Evolutionary conservation across 2,888 invertebrate species (phyloP).

Genomic region (Idaea aversata): DNA sequence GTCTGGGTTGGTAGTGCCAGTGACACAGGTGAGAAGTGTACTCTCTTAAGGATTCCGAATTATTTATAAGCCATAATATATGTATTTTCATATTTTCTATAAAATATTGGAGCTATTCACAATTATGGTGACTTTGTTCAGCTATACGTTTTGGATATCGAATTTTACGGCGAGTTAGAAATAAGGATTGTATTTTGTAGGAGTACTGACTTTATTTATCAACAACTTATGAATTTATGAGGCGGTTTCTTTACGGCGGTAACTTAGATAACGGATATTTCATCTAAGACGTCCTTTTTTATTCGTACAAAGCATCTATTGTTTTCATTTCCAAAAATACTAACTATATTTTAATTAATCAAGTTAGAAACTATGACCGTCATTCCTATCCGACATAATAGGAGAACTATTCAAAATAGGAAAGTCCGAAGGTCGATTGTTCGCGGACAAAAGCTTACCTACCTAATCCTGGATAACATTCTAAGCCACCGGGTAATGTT

Average conservation of each 20-base stretch:
- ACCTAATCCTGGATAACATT: slow-evolving; percentile 6
- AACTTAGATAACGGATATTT: too few species aligned
- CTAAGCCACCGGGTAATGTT: slow-evolving; percentile 62
- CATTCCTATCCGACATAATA: slow-evolving; percentile 6
- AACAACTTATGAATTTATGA: too few species aligned
- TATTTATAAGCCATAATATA: slow-evolving; percentile 11
- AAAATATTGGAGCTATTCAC: background rate
- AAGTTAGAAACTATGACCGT: background rate
- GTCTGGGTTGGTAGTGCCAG: slow-evolving; percentile 22
- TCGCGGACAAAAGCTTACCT: slow-evolving; percentile 40
- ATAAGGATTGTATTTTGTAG: too few species aligned
- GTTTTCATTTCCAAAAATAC: too few species aligned
- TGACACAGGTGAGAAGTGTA: slow-evolving; percentile 34
- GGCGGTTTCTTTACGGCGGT: too few species aligned
- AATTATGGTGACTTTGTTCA: background rate
- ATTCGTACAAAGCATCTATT: too few species aligned
- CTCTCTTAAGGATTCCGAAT: slow-evolving; percentile 18
- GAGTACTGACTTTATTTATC: too few species aligned
- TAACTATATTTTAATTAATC: background rate
- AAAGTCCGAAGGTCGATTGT: slow-evolving; percentile 22
- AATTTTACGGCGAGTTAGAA: background rate
- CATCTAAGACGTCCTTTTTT: too few species aligned
- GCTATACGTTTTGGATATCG: background rate
- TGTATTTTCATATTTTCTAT: background rate
- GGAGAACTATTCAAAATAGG: slow-evolving; percentile 24